Evolutionary conservation across 2,113 vertebrate species (phyloP), one percentile per base, ranked within the genome.

Genomic region (Taxidea taxus): DNA sequence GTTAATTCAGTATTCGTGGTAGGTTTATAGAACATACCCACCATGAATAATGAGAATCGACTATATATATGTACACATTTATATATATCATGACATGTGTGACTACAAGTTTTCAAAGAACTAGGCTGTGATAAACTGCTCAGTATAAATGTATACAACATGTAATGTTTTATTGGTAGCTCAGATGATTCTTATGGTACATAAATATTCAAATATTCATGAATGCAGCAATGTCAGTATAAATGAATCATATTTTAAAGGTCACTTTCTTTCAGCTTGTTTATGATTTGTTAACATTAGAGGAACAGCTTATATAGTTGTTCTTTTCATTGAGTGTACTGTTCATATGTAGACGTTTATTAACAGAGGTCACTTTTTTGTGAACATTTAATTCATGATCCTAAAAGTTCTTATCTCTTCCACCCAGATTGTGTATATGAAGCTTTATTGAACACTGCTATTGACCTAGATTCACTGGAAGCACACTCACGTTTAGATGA

Each of bases 351-450:
- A 42, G 8, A 68, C 4, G 68, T 90, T 72, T 85, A 77, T 74
- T 82, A 90, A 82, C 42, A 91, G 42, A 82, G 21, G 4, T 77
- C n/a, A 91, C 29, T 94, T 97, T 94, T 97, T 91, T 9, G 60
- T 66, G 31, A 92, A 54, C 44, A 39, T 80, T 96, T 91, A 54
- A 87, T 85, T 93, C 42, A 68, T 97, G 47, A 93, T 80, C 58
- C 37, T 92, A 92, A 94, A 96, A 96, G 4, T 5, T 80, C 9
- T 75, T 93, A 8, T 95, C 92, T 70, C 93, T 97, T 95, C 66
- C 16, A 66, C 85, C 0, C 97, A 99, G 99, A 99, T 98, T 99
- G 99, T 56, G 68, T 99, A 23, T 98, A 99, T 58, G 99, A 99
- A 98, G 99, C 98, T 0, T 98, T 99, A 88, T 95, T 99, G 3